A percentile compares a stretch with the other conserved stretches of the same genome.
Conservation (phyloP, 64 coral and sea anemone genomes). For the Exaiptasia diaphana region DNA sequence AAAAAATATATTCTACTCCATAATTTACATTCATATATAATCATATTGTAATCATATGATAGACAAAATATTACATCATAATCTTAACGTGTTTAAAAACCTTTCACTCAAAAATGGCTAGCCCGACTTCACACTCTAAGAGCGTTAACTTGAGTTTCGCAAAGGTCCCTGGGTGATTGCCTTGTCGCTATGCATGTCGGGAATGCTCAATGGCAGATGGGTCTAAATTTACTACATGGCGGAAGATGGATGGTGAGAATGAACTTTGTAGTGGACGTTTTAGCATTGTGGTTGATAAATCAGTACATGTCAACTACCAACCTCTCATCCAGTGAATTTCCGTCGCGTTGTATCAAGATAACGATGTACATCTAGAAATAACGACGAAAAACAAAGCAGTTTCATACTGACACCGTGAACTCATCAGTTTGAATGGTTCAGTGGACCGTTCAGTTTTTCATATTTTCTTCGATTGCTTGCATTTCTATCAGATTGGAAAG, state of each 20-base stretch:
- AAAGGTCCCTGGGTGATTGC: background rate
- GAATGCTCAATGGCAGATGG: constrained; percentile 13
- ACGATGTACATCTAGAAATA: background rate
- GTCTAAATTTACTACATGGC: background rate
- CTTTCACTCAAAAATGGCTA: no score
- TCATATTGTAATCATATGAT: no score
- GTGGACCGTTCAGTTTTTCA: background rate
- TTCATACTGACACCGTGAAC: background rate
- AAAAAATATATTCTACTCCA: no score
- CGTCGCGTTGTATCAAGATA: background rate
- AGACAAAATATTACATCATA: no score
- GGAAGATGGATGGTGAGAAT: background rate
- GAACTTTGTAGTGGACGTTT: background rate
- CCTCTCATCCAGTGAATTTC: background rate
- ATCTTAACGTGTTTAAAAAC: no score
- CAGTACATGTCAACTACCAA: background rate
- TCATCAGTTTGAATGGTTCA: background rate
- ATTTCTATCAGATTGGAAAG: no score
- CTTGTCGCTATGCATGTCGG: background rate
- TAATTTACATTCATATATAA: no score
- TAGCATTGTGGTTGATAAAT: background rate
- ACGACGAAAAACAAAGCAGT: background rate
- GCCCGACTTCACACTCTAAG: no score
- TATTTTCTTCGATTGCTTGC: no score
- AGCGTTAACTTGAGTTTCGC: background rate